Base-by-base conservation (phyloP, 2,113 vertebrate species). In the Pomatostomus ruficeps region DNA sequence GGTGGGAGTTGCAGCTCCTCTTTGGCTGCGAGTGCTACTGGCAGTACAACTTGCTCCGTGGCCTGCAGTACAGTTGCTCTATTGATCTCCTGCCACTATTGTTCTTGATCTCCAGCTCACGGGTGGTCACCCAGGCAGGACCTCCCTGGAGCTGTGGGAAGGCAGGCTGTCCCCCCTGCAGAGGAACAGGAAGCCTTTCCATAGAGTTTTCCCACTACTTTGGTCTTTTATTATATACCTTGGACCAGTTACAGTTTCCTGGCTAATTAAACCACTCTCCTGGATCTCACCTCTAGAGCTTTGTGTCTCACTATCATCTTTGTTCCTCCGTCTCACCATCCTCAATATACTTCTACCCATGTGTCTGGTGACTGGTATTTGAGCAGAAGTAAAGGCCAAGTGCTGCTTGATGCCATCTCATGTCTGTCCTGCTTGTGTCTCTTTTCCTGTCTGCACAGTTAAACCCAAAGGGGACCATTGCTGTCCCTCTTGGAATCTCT, bases 51-150 rank as follows among this genome's bases (percentile, higher is more conserved):
- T 85, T 88, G 75, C 91, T 77, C 62, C 4, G 3, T 83, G 67
- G 72, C 55, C 88, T 62, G 29, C 2, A 1, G n/a, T 82, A 62
- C 62, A 73, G 85, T 95, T 91, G 35, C 62, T 93, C 24, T 54
- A 66, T 91, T 96, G 89, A 89, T 93, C 58, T 93, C 55, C 74
- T 96, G 87, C 84, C 93, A 94, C 94, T 93, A 82, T 95, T 91
- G 82, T 95, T 95, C 94, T 75, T 87, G 54, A 88, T 95, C 78
- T 89, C 45, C 2, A 3, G 29, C 81, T 93, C 63, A 66, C 0
- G 25, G 75, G 51, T 18, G 18, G 78, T 89, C 81, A 91, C 72
- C 46, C 72, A 21, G 43, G 59, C 78, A 80, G 58, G 71, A 91
- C 94, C 87, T 93, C 91, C 78, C 71, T 12, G 2, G 79, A 93